These are phyloP conservation scores for Pseudotriccus pelzelni DNA, from an alignment of 2,797 vertebrate species.

Conservation along the genomic window DNA sequence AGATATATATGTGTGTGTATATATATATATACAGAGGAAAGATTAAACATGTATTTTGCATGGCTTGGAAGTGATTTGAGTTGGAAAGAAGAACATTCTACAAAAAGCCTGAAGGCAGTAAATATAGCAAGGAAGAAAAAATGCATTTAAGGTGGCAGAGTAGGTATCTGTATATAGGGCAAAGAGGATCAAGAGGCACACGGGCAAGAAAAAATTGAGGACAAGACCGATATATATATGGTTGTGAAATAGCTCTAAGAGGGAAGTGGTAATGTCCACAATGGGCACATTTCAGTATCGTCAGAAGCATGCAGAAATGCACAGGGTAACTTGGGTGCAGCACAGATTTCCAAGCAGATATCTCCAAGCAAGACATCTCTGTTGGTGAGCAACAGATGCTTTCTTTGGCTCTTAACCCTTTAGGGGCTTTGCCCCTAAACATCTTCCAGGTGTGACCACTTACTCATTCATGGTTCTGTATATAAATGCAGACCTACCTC, in stretches of 20 bases:
- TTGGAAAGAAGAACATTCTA: not conserved
- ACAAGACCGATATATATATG: not conserved
- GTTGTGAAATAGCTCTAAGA: not conserved
- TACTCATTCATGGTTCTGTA: not conserved
- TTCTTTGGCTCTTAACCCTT: not conserved
- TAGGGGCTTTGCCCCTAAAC: not conserved
- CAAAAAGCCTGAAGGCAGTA: not conserved
- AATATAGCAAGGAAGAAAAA: not conserved
- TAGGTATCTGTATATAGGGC: fast-evolving
- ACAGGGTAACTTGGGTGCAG: not conserved
- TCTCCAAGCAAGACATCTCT: not conserved
- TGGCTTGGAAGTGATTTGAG: not conserved
- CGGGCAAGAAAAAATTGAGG: not conserved
- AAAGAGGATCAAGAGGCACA: not conserved
- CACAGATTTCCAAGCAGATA: not conserved
- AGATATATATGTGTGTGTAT: not conserved
- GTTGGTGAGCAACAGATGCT: not conserved
- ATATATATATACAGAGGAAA: not conserved
- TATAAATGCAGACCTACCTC: not conserved
- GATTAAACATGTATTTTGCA: not conserved
- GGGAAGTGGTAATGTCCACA: not conserved
- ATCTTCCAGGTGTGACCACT: not conserved
- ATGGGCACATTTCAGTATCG: not conserved
- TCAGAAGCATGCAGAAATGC: not conserved
- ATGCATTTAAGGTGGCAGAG: not conserved